A percentile compares a stretch with the other conserved stretches of the same genome.
phyloP scores from a whole-genome alignment of 2,888 invertebrate genomes.

The Drosophila niveifrons region DNA sequence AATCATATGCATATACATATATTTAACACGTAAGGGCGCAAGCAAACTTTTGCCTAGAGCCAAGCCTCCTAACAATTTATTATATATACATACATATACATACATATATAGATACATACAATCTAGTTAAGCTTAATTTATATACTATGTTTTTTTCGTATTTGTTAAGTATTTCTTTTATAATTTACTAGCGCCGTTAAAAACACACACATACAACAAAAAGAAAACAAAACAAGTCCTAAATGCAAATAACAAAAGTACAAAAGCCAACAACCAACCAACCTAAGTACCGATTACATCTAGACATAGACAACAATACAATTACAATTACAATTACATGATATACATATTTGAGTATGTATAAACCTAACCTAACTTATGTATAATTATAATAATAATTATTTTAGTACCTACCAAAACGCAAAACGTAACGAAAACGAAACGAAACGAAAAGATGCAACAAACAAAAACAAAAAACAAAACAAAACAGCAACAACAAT shows the following conservation, averaged over 20 bases:
- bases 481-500: slow-evolving; percentile 50
- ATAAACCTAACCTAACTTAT: slow-evolving; percentile 53
- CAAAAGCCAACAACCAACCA: slow-evolving; percentile 82
- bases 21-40: slow-evolving; percentile 35
- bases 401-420: slow-evolving; percentile 69
- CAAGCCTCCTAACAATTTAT: slow-evolving; percentile 55
- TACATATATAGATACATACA: slow-evolving; percentile 16
- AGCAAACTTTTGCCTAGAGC: slow-evolving; percentile 60
- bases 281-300: slow-evolving; percentile 73
- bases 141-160: slow-evolving; percentile 62
- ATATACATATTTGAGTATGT: slow-evolving; percentile 15
- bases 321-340: slow-evolving; percentile 5
- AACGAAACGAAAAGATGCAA: slow-evolving; percentile 30
- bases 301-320: slow-evolving; percentile 55
- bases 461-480: slow-evolving; percentile 36
- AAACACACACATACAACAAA: slow-evolving; percentile 43
- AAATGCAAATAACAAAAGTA: slow-evolving; percentile 79
- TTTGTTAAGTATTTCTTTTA: slow-evolving; percentile 75
- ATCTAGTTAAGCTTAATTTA: slow-evolving; percentile 41
- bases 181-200: slow-evolving; percentile 60
- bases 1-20: slow-evolving; percentile 29
- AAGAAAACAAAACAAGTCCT: slow-evolving; percentile 73
- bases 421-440: slow-evolving; percentile 33
- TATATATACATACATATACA: slow-evolving; percentile 27
- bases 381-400: slow-evolving; percentile 54